These are phyloP conservation scores for Vipera ursinii DNA, from an alignment of 2,797 vertebrate species.

Conservation along the genomic window DNA sequence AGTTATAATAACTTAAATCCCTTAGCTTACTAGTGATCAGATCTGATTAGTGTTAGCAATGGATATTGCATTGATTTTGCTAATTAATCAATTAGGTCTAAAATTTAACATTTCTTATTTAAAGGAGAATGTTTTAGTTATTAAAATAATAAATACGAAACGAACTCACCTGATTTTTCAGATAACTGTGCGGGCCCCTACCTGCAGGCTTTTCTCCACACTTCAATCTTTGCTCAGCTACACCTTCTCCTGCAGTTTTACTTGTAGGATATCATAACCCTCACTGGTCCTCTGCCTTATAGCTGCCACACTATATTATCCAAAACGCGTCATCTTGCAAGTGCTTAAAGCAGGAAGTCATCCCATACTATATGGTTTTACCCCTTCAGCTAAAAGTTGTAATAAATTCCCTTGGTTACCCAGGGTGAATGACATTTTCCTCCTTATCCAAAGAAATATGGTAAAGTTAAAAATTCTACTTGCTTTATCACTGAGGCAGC, in stretches of 20 bases:
- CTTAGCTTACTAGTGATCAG: not conserved
- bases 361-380: not conserved
- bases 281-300: not conserved
- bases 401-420: not conserved
- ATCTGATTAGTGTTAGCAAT: not conserved
- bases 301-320: not conserved
- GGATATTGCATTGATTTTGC: not conserved
- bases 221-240: not conserved
- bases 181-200: not conserved
- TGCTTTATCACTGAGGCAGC: not conserved
- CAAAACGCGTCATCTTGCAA: not conserved
- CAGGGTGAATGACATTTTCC: not conserved
- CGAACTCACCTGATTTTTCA: not conserved
- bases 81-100: conserved; percentile 14
- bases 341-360: not conserved
- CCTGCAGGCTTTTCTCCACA: not conserved
- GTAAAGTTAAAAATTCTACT: not conserved
- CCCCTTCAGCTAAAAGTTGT: not conserved
- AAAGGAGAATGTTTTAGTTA: conserved; percentile 6
- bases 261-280: not conserved
- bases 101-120: not conserved
- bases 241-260: not conserved
- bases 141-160: not conserved
- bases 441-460: not conserved
- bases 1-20: not conserved